Base-by-base conservation (phyloP, 2,888 invertebrate genomes). In the Zygaena filipendulae region DNA sequence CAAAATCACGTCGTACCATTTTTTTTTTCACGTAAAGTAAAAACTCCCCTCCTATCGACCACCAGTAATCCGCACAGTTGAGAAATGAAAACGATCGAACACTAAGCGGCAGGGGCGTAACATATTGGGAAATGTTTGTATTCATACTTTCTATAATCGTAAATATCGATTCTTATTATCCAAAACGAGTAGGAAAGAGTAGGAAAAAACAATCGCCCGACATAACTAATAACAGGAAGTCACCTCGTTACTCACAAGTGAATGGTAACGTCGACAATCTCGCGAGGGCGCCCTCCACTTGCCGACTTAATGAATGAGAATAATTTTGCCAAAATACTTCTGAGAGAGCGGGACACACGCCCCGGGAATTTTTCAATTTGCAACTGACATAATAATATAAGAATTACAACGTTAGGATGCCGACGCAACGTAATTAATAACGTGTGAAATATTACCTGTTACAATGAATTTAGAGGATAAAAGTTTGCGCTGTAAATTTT, bases 311-410 rank as follows among this genome's bases (percentile, higher is more conserved):
- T 75, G 75, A 79, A 75, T 71, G 75, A 71, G 72, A 71, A 75
- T 77, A 75, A 77, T 75, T 77, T 71, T 69, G 71, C 63, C 75
- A 75, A 77, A 77, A 77, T 74, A 74, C 75, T 75, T 74, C 60
- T 66, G 58, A 62, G 71, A 66, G 70, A 64, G n/a, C 70, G 79
- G 72, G 74, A 77, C 75, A 75, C 69, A 75, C 72, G 71, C 74
- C 64, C 61, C 67, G 72, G 74, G 75, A 77, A 79, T 79, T 79
- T 79, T 79, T 77, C 75, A 79, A 79, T 77, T 79, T 75, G 72
- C 72, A 70, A 71, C 77, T 74, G 72, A 77, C 72, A 72, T 77
- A 74, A 75, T 74, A 71, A 75, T 69, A 77, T 79, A 75, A 79
- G 75, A 75, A 69, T 77, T 75, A 75, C 77, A 74, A 68, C 61